A percentile compares a stretch with the other conserved stretches of the same genome.
Conservation (phyloP, 2,113 vertebrate species). For the Melanostigma gelatinosum region DNA sequence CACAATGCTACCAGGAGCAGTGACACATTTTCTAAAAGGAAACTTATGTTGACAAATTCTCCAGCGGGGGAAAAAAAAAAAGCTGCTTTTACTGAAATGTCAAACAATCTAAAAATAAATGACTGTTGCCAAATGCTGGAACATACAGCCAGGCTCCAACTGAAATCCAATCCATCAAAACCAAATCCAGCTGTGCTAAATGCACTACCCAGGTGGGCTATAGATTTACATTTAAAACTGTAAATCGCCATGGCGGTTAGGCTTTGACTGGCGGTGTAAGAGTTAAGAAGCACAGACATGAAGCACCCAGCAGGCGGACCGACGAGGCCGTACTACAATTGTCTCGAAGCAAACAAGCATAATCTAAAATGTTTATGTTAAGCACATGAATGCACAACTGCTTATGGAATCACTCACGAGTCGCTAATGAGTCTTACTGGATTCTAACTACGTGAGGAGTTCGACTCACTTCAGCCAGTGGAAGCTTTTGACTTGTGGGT, state of each 20-base stretch:
- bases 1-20: background rate
- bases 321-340: background rate
- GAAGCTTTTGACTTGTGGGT: conserved; percentile 45
- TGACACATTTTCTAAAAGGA: conserved; percentile 7
- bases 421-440: conserved; percentile 34
- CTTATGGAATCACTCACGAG: conserved; percentile 6
- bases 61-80: background rate
- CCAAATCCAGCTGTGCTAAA: conserved; percentile 37
- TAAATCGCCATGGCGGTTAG: conserved; percentile 13
- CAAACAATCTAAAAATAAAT: conserved; percentile 32
- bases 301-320: background rate
- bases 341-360: conserved; percentile 2
- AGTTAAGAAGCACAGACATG: conserved; percentile 7
- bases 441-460: conserved; percentile 29
- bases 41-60: conserved; percentile 6
- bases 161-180: conserved; percentile 56
- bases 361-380: conserved; percentile 7
- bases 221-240: conserved; percentile 46
- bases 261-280: conserved; percentile 9
- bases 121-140: conserved; percentile 32
- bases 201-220: conserved; percentile 35
- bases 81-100: conserved; percentile 35
- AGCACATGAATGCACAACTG: conserved; percentile 19
- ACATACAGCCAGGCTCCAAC: conserved; percentile 23
- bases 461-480: conserved; percentile 36